A percentile compares a stretch with the other conserved stretches of the same genome.
These are phyloP conservation scores for Potamarius usumacintae DNA, from an alignment of 2,113 vertebrate genomes.

Conservation along the genomic window DNA sequence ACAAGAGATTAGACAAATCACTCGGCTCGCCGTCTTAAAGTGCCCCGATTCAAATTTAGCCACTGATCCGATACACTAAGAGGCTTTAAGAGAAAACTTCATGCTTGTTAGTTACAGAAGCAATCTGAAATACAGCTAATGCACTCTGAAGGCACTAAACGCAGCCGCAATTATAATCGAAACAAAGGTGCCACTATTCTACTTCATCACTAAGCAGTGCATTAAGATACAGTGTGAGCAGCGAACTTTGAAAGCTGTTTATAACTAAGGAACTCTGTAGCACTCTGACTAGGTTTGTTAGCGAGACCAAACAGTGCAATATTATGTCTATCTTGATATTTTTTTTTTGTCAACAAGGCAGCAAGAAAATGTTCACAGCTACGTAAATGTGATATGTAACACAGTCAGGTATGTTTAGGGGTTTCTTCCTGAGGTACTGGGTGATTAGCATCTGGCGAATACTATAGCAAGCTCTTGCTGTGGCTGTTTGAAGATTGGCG, in stretches of 20 bases:
- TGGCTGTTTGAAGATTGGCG: conserved; percentile 55
- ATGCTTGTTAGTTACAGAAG: conserved; percentile 75
- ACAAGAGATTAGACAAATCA: conserved; percentile 78
- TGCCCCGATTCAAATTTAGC: conserved; percentile 73
- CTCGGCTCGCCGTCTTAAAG: conserved; percentile 65
- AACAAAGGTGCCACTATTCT: conserved; percentile 64
- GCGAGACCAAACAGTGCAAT: background rate
- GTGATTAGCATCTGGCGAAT: conserved; percentile 29
- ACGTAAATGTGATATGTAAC: conserved; percentile 23
- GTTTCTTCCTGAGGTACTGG: background rate
- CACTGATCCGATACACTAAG: conserved; percentile 77
- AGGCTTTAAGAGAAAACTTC: conserved; percentile 76
- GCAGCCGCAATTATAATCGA: conserved; percentile 72
- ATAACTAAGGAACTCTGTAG: background rate
- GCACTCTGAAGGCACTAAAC: conserved; percentile 49
- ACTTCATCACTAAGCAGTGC: conserved; percentile 54
- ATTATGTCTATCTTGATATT: background rate
- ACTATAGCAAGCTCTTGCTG: conserved; percentile 31
- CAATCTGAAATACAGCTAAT: conserved; percentile 74
- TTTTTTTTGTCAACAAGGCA: background rate
- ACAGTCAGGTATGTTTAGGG: background rate
- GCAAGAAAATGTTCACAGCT: background rate
- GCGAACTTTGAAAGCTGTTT: conserved; percentile 14
- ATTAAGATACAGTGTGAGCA: conserved; percentile 4
- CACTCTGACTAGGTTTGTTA: background rate